Base-by-base conservation (phyloP, 2,888 invertebrate genomes). In the Athalia rosae region DNA sequence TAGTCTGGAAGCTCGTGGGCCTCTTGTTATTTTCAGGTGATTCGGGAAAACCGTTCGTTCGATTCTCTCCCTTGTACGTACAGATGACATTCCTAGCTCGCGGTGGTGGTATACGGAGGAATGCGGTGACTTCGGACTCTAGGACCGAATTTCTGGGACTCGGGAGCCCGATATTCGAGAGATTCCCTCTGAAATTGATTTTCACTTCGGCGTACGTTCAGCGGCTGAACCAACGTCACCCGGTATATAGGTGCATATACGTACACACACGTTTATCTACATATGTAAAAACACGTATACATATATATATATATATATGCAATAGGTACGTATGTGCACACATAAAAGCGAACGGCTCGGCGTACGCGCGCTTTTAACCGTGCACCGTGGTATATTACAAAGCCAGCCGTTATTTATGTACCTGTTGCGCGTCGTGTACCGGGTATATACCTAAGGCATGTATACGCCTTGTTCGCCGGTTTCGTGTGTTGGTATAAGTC, bases 341-440 rank as follows among this genome's bases (percentile, higher is more conserved):
- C 43, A 64, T 0, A 28, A 28, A 28, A 28, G 28, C 28, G 28
- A 28, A 28, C 28, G 28, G 28, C 28, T 28, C 28, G 0, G 28
- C 28, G 83, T 83, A 81, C 82, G 80, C 81, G 81, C 80, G 81
- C 81, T 82, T 84, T 80, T 28, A 28, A 82, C 79, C 81, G 45
- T 11, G 62, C 58, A 48, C 53, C 58, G 63, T 77, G 77, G 73
- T 71, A 73, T 63, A 77, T 77, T 77, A 63, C 77, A 47, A 69
- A 71, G 56, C 43, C 28, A 58, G 69, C 71, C 77, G 47, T 71
- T 63, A 71, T 77, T 71, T 67, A 63, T 77, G 69, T 77, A 77
- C 77, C 77, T 77, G 73, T 77, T 73, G 71, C 77, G 11, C 62
- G 67, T 9, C 48, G 74, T 61, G 61, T 61, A 59, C 74, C 15